Base-by-base conservation (phyloP, 2,888 invertebrate species). In the Oasisia sp. region DNA sequence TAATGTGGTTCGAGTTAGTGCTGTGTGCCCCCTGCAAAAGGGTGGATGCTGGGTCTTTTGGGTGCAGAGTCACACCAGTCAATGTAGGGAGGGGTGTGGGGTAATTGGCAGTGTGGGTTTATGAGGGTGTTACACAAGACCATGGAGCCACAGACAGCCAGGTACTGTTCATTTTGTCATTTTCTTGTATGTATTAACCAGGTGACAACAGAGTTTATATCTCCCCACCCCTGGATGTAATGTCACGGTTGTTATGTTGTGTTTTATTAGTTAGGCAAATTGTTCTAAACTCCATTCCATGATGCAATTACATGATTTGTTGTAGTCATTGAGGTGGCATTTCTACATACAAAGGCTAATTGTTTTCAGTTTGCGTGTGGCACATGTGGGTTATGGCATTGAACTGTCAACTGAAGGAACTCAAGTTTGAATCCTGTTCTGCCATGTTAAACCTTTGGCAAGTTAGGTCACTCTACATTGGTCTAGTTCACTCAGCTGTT, bases 1-100 rank as follows among this genome's bases (percentile, higher is more conserved):
- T 74, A 74, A 74, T 74, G 74, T 74, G 74, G 74, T 74, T 74
- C 74, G 27, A 74, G 74, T 74, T 74, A 74, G 74, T 19, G 74
- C 27, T 74, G 74, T 27, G 27, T 74, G 74, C 4, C 27, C 3
- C 74, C 74, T n/a, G 19, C 27, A 4, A 19, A 74, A 74, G 74
- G 27, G 74, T 74, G 27, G n/a, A 74, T 7, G 27, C 27, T 74
- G 74, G 74, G 14, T 7, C 74, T 19, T 2, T 27, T 74, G 19
- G 74, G n/a, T 74, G 50, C 50, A 50, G 38, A 38, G 50, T 50
- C 50, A 50, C 50, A 50, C 9, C 50, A 50, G 14, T 38, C 7
- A 74, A 0, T 27, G 74, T 74, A 74, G n/a, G 74, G 27, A 27
- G 74, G 74, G 14, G 74, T 74, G 27, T 74, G 14, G 74, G 27